Evolutionary conservation across 2,888 invertebrate genomes (phyloP), one percentile per base, ranked within the genome.

Genomic region (Hofmannophila pseudospretella): DNA sequence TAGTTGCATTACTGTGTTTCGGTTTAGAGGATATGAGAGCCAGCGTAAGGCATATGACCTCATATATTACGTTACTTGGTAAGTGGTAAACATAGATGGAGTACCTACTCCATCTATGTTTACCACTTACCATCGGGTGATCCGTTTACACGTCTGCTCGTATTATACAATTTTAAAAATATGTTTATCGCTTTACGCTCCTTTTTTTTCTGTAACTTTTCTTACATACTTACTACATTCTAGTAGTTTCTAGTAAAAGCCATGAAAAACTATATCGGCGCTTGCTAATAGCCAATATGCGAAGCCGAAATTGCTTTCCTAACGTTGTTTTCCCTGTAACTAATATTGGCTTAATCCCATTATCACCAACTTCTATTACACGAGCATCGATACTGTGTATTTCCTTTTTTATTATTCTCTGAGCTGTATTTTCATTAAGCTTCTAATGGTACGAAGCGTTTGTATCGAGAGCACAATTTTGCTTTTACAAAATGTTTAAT

Each of bases 231-330:
- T 16, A 16, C 16, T 16, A 4, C 3, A n/a, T 23, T n/a, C n/a
- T n/a, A 23, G 5, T n/a, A 4, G 16, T 23, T 23, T n/a, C n/a
- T n/a, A 23, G 5, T n/a, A 13, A 34, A 25, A 16, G 8, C 47
- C 43, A 51, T 43, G 44, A 51, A 53, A 37, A 42, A 47, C 38
- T 36, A 46, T 47, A 42, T 45, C 54, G 53, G 49, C 57, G 63
- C 63, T 66, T 65, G 73, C 69, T 85, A 82, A 85, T 82, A 84
- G 82, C 60, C 85, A 85, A 86, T 86, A 85, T 84, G 79, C 73
- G 81, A 73, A 64, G 71, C 80, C 82, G 63, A 84, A 86, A 86
- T 85, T 85, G 86, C 81, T 76, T 82, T 73, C 59, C 68, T 85
- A 86, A 86, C 75, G 62, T 72, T 70, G 72, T 85, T 85, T 80